Conservation (phyloP, 2,113 vertebrate species). For the Antidorcas marsupialis region DNA sequence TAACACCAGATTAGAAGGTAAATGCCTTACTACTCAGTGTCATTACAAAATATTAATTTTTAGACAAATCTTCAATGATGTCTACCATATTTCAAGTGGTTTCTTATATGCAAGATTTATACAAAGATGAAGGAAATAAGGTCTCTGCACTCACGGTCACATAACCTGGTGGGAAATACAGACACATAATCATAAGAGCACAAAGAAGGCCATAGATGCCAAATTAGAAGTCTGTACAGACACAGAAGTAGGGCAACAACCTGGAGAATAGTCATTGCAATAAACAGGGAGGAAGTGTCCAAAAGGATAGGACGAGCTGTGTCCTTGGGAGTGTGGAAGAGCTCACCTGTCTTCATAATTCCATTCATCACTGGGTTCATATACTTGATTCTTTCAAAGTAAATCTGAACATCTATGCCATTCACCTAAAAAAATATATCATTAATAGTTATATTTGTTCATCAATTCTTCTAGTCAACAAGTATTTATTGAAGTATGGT, state of each 20-base stretch:
- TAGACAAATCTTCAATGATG: constrained; percentile 43
- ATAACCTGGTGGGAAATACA: constrained; percentile 46
- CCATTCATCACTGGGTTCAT: constrained; percentile 52
- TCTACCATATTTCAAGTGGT: constrained; percentile 55
- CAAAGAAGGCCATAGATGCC: constrained; percentile 42
- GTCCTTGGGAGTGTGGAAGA: constrained; percentile 39
- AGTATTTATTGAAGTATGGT: constrained; percentile 34
- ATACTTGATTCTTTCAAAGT: constrained; percentile 61
- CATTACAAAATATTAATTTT: constrained; percentile 50
- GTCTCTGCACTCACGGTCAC: constrained; percentile 35
- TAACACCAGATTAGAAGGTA: constrained; percentile 17
- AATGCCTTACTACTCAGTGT: constrained; percentile 12
- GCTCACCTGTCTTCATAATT: constrained; percentile 65
- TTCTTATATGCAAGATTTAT: constrained; percentile 17
- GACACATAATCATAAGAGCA: constrained; percentile 48
- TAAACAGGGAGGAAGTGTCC: constrained; percentile 34
- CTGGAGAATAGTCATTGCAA: constrained; percentile 26
- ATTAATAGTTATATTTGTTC: constrained; percentile 55
- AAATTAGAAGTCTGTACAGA: constrained; percentile 49
- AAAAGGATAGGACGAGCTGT: constrained; percentile 49
- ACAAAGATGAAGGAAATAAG: constrained; percentile 36
- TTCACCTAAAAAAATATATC: constrained; percentile 55
- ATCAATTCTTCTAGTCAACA: constrained; percentile 35
- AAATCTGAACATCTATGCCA: constrained; percentile 60
- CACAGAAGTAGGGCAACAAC: constrained; percentile 49